These are phyloP conservation scores for Idaea straminata DNA, from an alignment of 2,888 invertebrate genomes.

Conservation along the genomic window DNA sequence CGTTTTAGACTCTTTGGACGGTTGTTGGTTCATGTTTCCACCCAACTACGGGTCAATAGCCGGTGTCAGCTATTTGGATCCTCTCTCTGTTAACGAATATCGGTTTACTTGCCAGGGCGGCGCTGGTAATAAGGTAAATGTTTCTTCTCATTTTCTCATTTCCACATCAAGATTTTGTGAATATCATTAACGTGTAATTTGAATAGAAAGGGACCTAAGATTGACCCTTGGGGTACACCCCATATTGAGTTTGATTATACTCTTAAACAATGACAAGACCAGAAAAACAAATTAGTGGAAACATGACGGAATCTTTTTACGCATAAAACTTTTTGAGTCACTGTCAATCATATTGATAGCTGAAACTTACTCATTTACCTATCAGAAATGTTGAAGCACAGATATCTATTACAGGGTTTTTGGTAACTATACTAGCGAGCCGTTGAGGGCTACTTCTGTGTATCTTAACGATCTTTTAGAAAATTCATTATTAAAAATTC, in stretches of 20 bases:
- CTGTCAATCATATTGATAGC: no score
- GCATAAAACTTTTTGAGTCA: no score
- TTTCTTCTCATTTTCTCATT: no score
- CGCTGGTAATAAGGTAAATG: slow-evolving; percentile 56
- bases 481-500: no score
- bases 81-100: slow-evolving; percentile 65
- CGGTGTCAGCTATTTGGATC: slow-evolving; percentile 68
- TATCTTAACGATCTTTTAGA: no score
- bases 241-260: background rate
- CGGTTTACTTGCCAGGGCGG: slow-evolving; percentile 64
- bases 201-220: background rate
- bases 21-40: slow-evolving; percentile 72
- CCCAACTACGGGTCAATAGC: slow-evolving; percentile 75
- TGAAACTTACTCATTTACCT: no score
- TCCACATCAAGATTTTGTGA: background rate
- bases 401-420: no score
- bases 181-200: background rate
- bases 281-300: background rate
- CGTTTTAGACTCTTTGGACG: slow-evolving; percentile 58
- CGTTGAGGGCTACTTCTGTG: no score
- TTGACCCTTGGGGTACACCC: background rate
- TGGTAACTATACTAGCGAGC: no score
- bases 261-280: background rate
- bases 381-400: no score
- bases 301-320: no score